phyloP scores from a whole-genome alignment of 2,888 invertebrate species.

The Periphyllus acericola region DNA sequence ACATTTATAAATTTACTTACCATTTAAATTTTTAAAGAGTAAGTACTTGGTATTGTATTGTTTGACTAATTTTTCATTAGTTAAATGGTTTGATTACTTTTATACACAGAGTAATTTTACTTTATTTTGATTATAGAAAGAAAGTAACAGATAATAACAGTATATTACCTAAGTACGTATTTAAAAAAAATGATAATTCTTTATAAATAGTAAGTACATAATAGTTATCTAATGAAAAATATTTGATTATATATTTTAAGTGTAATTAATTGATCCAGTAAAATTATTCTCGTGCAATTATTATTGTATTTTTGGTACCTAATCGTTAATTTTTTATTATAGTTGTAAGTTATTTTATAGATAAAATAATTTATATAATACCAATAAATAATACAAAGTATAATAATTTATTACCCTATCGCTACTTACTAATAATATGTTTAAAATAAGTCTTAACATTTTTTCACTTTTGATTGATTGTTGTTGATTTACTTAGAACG shows the following conservation, averaged over 20 bases:
- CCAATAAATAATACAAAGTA: not conserved
- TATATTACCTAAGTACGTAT: not conserved
- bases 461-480: conserved; percentile 42
- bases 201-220: not conserved
- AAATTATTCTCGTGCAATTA: not conserved
- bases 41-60: too few species aligned
- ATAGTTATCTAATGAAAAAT: not conserved
- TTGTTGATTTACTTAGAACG: not conserved
- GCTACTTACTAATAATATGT: not conserved
- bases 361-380: not conserved
- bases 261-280: too few species aligned
- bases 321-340: not conserved
- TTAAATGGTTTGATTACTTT: not conserved
- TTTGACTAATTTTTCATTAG: not conserved
- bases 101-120: not conserved
- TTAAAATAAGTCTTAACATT: conserved; percentile 39
- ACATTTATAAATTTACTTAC: not conserved
- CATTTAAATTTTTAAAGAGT: not conserved
- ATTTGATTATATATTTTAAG: not conserved
- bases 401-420: conserved; percentile 1
- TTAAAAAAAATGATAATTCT: not conserved
- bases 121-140: not conserved
- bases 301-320: not conserved
- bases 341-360: not conserved
- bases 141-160: not conserved